Base-by-base conservation (phyloP, 1,140 invertebrate genomes). In the Goniozus legneri region DNA sequence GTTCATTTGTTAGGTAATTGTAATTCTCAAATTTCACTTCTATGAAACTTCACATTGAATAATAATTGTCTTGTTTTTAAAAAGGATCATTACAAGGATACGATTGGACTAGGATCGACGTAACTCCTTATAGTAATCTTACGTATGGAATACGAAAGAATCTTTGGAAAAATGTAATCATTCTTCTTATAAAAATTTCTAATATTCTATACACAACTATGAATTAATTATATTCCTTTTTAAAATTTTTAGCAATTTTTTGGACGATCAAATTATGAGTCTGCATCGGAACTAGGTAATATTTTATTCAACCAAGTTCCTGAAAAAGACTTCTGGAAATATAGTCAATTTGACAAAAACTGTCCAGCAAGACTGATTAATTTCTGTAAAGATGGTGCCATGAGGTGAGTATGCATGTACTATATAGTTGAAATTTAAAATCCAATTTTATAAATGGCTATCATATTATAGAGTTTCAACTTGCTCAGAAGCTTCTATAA, bases 91-190 rank as follows among this genome's bases (percentile, higher is more conserved):
- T 82, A 14, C 71, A 75, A 47, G 80, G 80, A 38, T 73, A 77
- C 19, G 82, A 84, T 56, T 84, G 82, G 82, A 80, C 77, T 3
- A 76, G 77, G 49, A 48, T 84, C 35, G 74, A 75, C 37, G 39
- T 80, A 12, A 54, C 81, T 21, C 80, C 81, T 15, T 66, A 81
- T 57, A 67, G 75, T 22, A 75, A 80, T 44, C 54, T 81, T 21
- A 80, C 80, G 50, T 75, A 79, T 40, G 75, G 79, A 58, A 63
- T 83, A n/a, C 71, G 77, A 45, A 77, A 77, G 13, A 79, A 81
- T 65, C 58, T 84, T 6, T 76, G 79, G 65, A 60, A 77, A 39
- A 79, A 80, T 69, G 82, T 83, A 74, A 37, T 16, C 31, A 34
- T 38, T 58, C 50, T 8, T 20, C 35, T 41, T 31, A 50, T 34